Evolutionary conservation across 2,113 vertebrate genomes (phyloP), one percentile per base, ranked within the genome.

Genomic region (Tichodroma muraria): DNA sequence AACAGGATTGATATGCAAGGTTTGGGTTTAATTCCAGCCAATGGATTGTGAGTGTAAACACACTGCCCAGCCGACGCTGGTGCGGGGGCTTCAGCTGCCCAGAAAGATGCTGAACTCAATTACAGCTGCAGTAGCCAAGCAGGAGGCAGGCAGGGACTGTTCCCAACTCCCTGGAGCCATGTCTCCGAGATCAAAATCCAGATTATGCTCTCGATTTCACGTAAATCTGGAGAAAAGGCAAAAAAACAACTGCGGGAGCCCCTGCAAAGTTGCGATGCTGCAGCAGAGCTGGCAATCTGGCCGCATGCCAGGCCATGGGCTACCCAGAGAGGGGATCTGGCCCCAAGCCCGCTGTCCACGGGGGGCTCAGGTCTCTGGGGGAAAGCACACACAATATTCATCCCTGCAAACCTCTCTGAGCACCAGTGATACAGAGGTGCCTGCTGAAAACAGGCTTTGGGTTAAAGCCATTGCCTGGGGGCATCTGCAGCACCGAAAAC

Each of bases 1-100:
- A 97, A 95, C 89, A 94, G 94, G 93, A 91, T 96, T 91, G 92
- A 84, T 65, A 65, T 37, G 89, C 56, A 57, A 93, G 86, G 63
- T 76, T 90, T 80, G 76, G 93, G 92, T 95, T 95, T 96, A 92
- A 95, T 96, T 96, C 92, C 89, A 90, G 85, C 54, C 1, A 1
- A 52, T 11, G 82, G 84, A 57, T 15, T 56, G 77, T 1, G 21
- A 92, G 64, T 31, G 76, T 77, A 66, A 93, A 71, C 57, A 85
- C 0, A 2, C 42, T 4, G 40, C 75, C 2, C 20, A 90, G 84
- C 66, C 1, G 8, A 64, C 30, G 73, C 63, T 0, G 0, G 50
- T 2, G 19, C 1, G 1, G 69, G 86, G 90, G 56, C 82, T 86
- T 44, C 79, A 37, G 80, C 85, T 8, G 15, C 79, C 85, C 92